Evolutionary conservation across 1,140 invertebrate genomes (phyloP), one percentile per base, ranked within the genome.

Genomic region (Bradynema listronoti): DNA sequence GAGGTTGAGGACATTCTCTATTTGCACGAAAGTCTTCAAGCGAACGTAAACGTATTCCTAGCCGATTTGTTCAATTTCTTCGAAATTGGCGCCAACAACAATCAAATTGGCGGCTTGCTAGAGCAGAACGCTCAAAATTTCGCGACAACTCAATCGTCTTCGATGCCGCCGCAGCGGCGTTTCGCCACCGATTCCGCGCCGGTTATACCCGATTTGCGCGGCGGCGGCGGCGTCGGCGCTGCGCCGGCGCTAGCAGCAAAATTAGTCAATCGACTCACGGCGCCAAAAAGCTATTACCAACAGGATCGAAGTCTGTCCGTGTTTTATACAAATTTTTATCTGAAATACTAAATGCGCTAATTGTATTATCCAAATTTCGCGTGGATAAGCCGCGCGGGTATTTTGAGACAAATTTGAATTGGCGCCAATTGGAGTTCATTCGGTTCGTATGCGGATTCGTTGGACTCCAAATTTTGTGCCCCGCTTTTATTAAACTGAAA

Each of bases 31-130:
- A 63, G 87, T 42, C 89, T 93, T 86, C 87, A 87, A 74, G 86
- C 89, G 74, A 97, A 96, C 83, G 82, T 97, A 69, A 83, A 93
- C 65, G 88, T 89, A 42, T 88, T 97, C 81, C 81, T 97, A 63
- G 90, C 92, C 55, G 92, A 98, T 79, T 84, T 98, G 63, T 96
- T 96, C 79, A 91, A 91, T 78, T 84, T 91, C 60, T 84, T 96
- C 76, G 93, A 97, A 50, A 60, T 64, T 6, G 49, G 16, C 16
- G 27, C 16, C 4, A 50, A 50, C 29, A 5, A 25, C 47, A 19
- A n/a, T n/a, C n/a, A n/a, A n/a, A n/a, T n/a, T n/a, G n/a, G n/a
- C n/a, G n/a, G n/a, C n/a, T n/a, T 60, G 69, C n/a, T 52, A 60
- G 34, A 55, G 16, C 34, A 29, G 39, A 41, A 34, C 45, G 27